Base-by-base conservation (phyloP, 2,113 vertebrate species). In the Oceanites oceanicus region DNA sequence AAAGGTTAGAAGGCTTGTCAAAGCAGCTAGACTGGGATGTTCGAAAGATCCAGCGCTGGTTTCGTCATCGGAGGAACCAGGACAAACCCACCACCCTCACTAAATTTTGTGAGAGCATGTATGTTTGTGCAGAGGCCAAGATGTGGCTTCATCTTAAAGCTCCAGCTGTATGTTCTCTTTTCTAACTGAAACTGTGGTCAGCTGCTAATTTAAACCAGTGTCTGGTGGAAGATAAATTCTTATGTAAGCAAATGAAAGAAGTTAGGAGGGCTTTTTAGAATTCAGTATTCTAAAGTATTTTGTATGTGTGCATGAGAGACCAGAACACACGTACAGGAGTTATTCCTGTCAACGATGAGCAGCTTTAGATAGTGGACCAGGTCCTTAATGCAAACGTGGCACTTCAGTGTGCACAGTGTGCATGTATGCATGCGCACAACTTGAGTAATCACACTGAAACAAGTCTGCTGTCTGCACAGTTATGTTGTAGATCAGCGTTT, bases 81-180 rank as follows among this genome's bases (percentile, higher is more conserved):
- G 99, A 99, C 96, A 99, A 99, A 96, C 99, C 99, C 95, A 98
- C 98, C 96, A 99, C 97, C 62, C 98, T 99, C 97, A 99, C 98
- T 15, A 99, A 99, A 95, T 99, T 99, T 97, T 99, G 99, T 92
- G 99, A 99, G 98, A 99, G 99, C 99, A 99, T 99, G 99, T 99
- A 99, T 94, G 99, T 99, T 59, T 96, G 84, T 93, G 90, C 93
- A 67, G 62, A 68, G 66, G 89, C 82, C 66, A 55, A 53, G 62
- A 78, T n/a, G 68, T 86, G 94, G 90, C 94, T 90, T 88, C 59
- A 30, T 55, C 62, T 27, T 42, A 58, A 47, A 86, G 45, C 77
- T 89, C 79, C n/a, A 25, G 40, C 86, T 72, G 32, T 53, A 3
- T 56, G 34, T 66, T 88, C 73, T 90, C 44, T 77, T 50, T 74